phyloP scores from a whole-genome alignment of 1,140 invertebrate species.

The Psilanteris sp. region DNA sequence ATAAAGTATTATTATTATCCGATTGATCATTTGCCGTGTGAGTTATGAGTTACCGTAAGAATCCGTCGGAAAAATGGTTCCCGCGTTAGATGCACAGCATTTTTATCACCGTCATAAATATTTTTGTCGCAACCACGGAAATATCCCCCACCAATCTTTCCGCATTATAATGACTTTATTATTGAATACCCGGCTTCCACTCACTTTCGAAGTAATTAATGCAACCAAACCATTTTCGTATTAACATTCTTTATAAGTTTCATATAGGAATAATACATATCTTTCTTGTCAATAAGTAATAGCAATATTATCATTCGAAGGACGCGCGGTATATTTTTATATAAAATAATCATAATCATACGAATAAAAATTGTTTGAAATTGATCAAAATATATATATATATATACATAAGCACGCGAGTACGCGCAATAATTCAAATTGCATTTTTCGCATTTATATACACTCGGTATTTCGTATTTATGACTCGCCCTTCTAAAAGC shows the following conservation, averaged over 20 bases:
- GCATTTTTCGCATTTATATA: no score
- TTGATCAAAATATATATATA: no score
- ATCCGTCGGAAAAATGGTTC: constrained; percentile 4
- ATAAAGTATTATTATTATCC: constrained; percentile 33
- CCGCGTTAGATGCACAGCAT: constrained; percentile 21
- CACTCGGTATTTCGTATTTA: no score
- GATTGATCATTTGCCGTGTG: constrained; percentile 13
- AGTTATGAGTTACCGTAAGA: constrained; percentile 10
- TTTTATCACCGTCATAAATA: constrained; percentile 14
- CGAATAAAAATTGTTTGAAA: no score
- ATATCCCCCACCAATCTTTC: constrained; percentile 4
- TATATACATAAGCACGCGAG: no score
- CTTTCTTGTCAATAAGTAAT: no score
- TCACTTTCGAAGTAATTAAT: constrained; percentile 4
- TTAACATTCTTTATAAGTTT: background rate
- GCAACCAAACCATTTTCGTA: constrained; percentile 1
- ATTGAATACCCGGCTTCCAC: constrained; percentile 31
- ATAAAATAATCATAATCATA: no score
- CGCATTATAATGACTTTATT: constrained; percentile 29
- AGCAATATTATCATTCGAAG: no score
- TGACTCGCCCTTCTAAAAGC: no score
- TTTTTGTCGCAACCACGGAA: constrained; percentile 35
- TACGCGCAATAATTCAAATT: no score
- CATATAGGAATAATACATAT: no score
- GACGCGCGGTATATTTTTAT: no score